Conservation (phyloP, 2,888 invertebrate species). For the Campaea margaritaria region DNA sequence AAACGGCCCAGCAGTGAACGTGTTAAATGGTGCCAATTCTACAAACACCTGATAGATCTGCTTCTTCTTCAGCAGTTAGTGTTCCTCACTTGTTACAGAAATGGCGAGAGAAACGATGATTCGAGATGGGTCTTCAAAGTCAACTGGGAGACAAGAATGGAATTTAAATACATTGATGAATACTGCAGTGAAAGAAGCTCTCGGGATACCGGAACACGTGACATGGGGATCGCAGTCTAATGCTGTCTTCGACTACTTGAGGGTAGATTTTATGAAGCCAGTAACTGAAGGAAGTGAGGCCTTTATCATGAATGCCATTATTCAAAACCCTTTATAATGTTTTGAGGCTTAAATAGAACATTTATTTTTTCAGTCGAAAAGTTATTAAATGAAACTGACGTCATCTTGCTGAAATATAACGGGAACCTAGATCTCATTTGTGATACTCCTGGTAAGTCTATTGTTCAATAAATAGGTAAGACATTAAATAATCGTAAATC, state of each 20-base stretch:
- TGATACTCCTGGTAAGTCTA: constrained; percentile 89
- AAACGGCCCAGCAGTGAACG: too few relatives aligned
- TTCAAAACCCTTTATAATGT: neutral
- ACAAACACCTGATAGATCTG: too few relatives aligned
- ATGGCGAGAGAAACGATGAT: constrained; percentile 67
- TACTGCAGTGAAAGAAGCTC: constrained; percentile 86
- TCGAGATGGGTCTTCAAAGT: constrained; percentile 51
- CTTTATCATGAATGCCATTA: neutral
- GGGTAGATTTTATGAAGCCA: constrained; percentile 92
- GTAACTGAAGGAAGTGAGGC: constrained; percentile 84
- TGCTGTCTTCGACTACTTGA: constrained; percentile 85
- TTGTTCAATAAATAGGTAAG: neutral
- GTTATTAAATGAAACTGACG: constrained; percentile 87
- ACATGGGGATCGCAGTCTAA: constrained; percentile 87
- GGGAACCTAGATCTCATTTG: constrained; percentile 95
- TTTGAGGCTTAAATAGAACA: constrained; percentile 4
- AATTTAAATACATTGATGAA: constrained; percentile 88
- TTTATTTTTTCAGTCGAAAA: constrained; percentile 85
- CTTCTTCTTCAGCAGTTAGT: too few relatives aligned
- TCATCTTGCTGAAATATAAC: constrained; percentile 89
- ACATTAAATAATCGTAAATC: too few relatives aligned
- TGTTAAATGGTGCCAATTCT: too few relatives aligned
- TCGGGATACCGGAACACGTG: constrained; percentile 87
- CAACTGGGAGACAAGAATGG: constrained; percentile 47
- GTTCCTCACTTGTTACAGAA: constrained; percentile 50